Base-by-base conservation (phyloP, 1,140 invertebrate species). In the Bradysia coprophila region DNA sequence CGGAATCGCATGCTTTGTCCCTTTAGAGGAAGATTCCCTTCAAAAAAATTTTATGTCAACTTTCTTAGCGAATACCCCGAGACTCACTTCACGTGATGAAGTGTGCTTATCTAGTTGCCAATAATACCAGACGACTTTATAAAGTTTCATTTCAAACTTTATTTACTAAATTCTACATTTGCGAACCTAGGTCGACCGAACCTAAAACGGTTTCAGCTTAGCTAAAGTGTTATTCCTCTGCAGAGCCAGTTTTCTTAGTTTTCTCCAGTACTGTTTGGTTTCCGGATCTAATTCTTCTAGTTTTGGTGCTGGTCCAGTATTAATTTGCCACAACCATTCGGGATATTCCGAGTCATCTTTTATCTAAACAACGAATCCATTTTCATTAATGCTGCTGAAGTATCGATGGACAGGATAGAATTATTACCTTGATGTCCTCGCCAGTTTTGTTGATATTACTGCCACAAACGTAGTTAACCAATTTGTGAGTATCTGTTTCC, bases 341-440 rank as follows among this genome's bases (percentile, higher is more conserved):
- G 91, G 91, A 62, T 96, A 96, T 56, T 93, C 89, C 41, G 66
- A 71, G 56, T 94, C 84, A 2, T 78, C 71, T 59, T 82, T 83
- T 10, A 96, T 45, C 68, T 72, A 48, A n/a, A n/a, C n/a, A n/a
- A n/a, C n/a, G n/a, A n/a, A n/a, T n/a, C 4, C 41, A 16, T 11
- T n/a, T 0, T 37, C 20, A 19, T 31, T 43, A 10, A 32, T n/a
- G n/a, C n/a, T n/a, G n/a, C n/a, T n/a, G n/a, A n/a, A n/a, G n/a
- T n/a, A n/a, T n/a, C n/a, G n/a, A n/a, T n/a, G n/a, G n/a, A n/a
- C n/a, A n/a, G n/a, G 4, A 38, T 43, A 19, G 45, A 22, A 34
- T 22, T 49, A 16, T 38, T 49, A 72, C 63, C 61, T 87, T 71
- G 15, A 92, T 60, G 57, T 92, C 87, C 63, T 89, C 70, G 24